Evolutionary conservation across 2,888 invertebrate genomes (phyloP).

Genomic region (Melieria crassipennis): DNA sequence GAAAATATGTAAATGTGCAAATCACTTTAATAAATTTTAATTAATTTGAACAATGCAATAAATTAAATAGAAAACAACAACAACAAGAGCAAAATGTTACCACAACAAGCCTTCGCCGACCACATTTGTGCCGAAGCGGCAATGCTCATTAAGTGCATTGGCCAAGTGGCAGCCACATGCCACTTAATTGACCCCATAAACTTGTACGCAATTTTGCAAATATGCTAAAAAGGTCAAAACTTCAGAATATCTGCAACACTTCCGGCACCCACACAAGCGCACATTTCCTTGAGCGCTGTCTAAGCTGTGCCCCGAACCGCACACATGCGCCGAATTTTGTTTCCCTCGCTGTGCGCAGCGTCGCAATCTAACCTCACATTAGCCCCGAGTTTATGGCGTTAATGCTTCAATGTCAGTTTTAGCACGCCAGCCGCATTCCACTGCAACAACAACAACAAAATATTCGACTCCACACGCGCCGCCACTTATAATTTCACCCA

Average conservation of each 20-base stretch:
- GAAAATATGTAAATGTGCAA: no score
- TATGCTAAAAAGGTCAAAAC: constrained; percentile 10
- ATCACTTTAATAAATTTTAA: no score
- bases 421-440: background rate
- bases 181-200: constrained; percentile 13
- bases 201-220: constrained; percentile 11
- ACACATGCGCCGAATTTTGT: no score
- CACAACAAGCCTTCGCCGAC: background rate
- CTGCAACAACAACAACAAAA: constrained; percentile 9
- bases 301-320: background rate
- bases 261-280: background rate
- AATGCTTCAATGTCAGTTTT: constrained; percentile 14
- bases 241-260: background rate
- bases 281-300: background rate
- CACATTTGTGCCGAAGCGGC: background rate
- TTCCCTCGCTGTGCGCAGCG: background rate
- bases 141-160: no score
- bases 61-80: background rate
- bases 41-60: no score
- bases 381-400: constrained; percentile 26
- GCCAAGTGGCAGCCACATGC: background rate
- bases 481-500: no score
- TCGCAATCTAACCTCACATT: constrained; percentile 39
- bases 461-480: constrained; percentile 1
- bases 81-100: background rate